phyloP scores from a whole-genome alignment of 2,888 invertebrate species.

The Scrobipalpa atriplicella region DNA sequence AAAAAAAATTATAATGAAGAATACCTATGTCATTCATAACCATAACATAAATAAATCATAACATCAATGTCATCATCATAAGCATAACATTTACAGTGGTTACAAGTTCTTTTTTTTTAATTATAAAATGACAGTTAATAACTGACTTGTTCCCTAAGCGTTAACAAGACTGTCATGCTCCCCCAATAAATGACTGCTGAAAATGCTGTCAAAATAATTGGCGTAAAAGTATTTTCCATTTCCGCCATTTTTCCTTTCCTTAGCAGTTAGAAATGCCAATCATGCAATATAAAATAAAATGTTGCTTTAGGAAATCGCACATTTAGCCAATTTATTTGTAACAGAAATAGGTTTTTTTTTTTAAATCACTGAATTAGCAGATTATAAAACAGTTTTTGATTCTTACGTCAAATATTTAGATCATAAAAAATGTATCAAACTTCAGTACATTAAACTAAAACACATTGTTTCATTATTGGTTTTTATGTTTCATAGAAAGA shows the following conservation, averaged over 20 bases:
- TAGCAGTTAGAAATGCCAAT: conserved; percentile 1
- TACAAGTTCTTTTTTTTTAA: too few species aligned
- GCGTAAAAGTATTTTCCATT: conserved; percentile 3
- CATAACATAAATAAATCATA: too few species aligned
- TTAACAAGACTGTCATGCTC: background rate
- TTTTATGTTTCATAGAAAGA: background rate
- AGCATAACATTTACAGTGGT: too few species aligned
- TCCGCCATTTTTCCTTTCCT: background rate
- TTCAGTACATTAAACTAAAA: too few species aligned
- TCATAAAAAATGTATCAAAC: too few species aligned
- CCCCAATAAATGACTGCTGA: background rate
- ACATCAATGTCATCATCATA: too few species aligned
- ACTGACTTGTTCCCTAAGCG: background rate
- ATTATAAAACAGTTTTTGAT: background rate
- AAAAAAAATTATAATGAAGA: too few species aligned
- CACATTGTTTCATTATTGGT: background rate
- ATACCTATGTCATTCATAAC: too few species aligned
- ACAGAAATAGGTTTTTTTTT: background rate
- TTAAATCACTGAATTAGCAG: background rate
- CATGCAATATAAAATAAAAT: conserved; percentile 35
- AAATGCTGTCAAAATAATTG: conserved; percentile 8
- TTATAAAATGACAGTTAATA: background rate
- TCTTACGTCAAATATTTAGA: too few species aligned
- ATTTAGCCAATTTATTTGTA: background rate
- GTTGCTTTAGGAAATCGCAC: background rate